Base-by-base conservation (phyloP, 1,140 invertebrate genomes). In the Choristoneura fumiferana region DNA sequence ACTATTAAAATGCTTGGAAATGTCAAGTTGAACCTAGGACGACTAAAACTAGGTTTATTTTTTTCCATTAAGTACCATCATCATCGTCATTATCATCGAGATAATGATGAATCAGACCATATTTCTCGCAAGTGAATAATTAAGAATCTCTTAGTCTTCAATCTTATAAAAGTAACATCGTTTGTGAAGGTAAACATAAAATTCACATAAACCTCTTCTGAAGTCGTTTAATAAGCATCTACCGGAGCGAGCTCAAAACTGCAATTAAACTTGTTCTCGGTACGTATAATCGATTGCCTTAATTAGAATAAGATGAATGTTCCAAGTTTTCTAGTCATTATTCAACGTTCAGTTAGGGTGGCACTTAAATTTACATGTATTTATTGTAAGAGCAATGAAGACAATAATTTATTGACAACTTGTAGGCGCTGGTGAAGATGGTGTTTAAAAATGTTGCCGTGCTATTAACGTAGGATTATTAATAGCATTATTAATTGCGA, bases 301-400 rank as follows among this genome's bases (percentile, higher is more conserved):
- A 54, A 62, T 62, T 62, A 54, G 60, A 62, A 58, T 49, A 58
- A 62, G 60, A 62, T 55, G 60, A 53, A 62, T 62, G 60, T 58
- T 39, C 15, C 40, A 62, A 62, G 60, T 62, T 62, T 58, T 14
- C 43, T 53, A 35, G 35, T 53, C 60, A 52, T 62, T 58, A 62
- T 29, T 58, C 60, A 35, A 17, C 17, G 35, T 39, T 61, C 60
- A 61, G 49, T 57, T 58, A 65, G 43, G 43, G 43, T 49, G 17
- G 10, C 43, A 49, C 43, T 49, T 22, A 49, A 33, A 49, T 49
- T 49, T 49, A 33, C 43, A 49, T 33, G 43, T 49, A 22, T 17
- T 43, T 43, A 49, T 49, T 49, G 43, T 49, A 8, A 29, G 12
- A 5, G 40, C 40, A 12, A 49, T 12, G 12, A 49, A 49, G 43